Conservation (phyloP, 2,888 invertebrate species). For the Apotomis capreana region DNA sequence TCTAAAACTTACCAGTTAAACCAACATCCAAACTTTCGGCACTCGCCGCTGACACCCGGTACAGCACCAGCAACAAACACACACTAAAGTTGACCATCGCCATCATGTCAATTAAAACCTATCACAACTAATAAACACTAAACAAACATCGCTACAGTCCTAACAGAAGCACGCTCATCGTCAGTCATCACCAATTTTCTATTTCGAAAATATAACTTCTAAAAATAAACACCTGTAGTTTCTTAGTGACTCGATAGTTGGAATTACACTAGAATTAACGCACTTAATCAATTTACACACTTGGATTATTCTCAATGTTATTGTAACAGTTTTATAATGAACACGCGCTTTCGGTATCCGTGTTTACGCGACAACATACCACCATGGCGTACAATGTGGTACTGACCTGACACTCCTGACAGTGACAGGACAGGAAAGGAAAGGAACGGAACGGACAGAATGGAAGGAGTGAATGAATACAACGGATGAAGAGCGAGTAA, state of each 20-base stretch:
- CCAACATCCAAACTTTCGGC: conserved; percentile 73
- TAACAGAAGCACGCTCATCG: conserved; percentile 49
- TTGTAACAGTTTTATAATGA: conserved; percentile 18
- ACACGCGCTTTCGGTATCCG: conserved; percentile 58
- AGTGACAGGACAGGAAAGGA: conserved; percentile 45
- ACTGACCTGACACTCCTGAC: conserved; percentile 60
- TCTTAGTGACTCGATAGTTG: conserved; percentile 11
- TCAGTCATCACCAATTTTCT: conserved; percentile 64
- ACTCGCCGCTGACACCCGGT: conserved; percentile 67
- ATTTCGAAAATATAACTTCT: conserved; percentile 37
- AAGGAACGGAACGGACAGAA: conserved; percentile 29
- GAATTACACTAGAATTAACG: conserved; percentile 18
- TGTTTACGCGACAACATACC: conserved; percentile 19
- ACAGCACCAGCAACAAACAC: conserved; percentile 71
- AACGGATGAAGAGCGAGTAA: conserved; percentile 52
- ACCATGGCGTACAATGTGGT: conserved; percentile 50
- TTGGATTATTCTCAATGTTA: conserved; percentile 29
- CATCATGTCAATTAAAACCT: conserved; percentile 70
- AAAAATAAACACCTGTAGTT: conserved; percentile 28
- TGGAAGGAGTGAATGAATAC: conserved; percentile 43
- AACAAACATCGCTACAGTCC: conserved; percentile 61
- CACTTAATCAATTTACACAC: conserved; percentile 24
- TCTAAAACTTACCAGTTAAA: conserved; percentile 62
- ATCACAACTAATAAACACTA: conserved; percentile 64
- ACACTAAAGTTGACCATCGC: conserved; percentile 75